Conservation (phyloP, 2,113 vertebrate species). For the Scophthalmus maximus region DNA sequence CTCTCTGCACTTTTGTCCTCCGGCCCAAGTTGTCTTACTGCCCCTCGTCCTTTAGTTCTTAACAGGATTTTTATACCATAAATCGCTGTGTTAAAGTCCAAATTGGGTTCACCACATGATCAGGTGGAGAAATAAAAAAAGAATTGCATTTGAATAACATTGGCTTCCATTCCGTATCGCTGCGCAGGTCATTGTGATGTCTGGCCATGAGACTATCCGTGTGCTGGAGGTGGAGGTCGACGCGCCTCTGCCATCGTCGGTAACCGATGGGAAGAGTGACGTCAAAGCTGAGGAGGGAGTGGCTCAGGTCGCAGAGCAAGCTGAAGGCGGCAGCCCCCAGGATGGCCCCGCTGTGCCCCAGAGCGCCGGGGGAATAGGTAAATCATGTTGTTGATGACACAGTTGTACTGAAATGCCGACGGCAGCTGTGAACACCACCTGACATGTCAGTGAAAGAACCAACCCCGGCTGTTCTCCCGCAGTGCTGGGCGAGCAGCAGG, state of each 20-base stretch:
- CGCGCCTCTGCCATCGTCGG: conserved; percentile 78
- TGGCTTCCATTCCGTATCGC: neutral
- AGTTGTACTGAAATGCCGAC: conserved; percentile 2
- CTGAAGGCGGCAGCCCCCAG: conserved; percentile 37
- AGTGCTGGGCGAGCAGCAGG: conserved; percentile 68
- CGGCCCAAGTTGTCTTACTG: conserved; percentile 55
- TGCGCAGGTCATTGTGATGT: conserved; percentile 96
- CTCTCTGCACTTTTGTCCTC: conserved; percentile 64
- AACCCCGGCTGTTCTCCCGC: conserved; percentile 36
- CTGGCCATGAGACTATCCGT: conserved; percentile 94
- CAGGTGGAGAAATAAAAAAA: too few species aligned
- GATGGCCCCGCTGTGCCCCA: conserved; percentile 46
- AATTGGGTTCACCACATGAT: too few species aligned
- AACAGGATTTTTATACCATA: too few species aligned
- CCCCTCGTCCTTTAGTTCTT: conserved; percentile 42
- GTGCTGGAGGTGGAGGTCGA: conserved; percentile 95
- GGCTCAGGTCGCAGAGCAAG: conserved; percentile 51
- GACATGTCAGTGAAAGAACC: conserved; percentile 24
- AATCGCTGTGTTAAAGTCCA: conserved; percentile 28
- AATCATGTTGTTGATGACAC: conserved; percentile 2
- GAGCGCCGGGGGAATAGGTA: conserved; percentile 64
- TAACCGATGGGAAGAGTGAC: conserved; percentile 78
- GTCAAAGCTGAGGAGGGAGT: conserved; percentile 74
- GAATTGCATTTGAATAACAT: conserved; percentile 2
- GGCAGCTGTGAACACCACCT: conserved; percentile 8